Evolutionary conservation across 2,888 invertebrate species (phyloP), one percentile per base, ranked within the genome.

Genomic region (Lottia scabra): DNA sequence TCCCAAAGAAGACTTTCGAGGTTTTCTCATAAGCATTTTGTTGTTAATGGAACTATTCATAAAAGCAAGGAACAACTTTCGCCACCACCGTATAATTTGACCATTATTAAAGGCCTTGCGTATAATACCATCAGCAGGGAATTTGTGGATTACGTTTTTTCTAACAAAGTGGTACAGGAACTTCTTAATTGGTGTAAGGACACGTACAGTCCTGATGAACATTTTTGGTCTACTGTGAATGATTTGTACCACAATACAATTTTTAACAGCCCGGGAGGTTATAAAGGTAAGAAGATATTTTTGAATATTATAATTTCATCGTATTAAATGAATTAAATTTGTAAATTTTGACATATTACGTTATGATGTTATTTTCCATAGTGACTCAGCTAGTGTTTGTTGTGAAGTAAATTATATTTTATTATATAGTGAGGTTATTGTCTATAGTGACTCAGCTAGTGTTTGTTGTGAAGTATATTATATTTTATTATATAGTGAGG

Each of bases 191-290:
- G 85, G 85, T 74, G 78, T n/a, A 63, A 69, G 1, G 83, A 83
- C 67, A 82, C 83, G 1, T 79, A 79, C 45, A 85, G 83, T 38
- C 83, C 86, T 0, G 87, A 87, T 73, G 87, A 87, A 72, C 81
- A 84, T 68, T 84, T 79, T 68, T 87, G 86, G 86, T 76, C 85
- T 0, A 85, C 86, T 0, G 63, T 87, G 6, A 84, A 84, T 70
- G 78, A 81, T 64, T 56, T 80, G 8, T 78, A 76, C 63, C 76
- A 81, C 68, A 86, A 86, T 68, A 78, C 80, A 0, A 74, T 78
- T 19, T 76, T 86, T 63, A 65, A 79, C 2, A 80, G 82, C 2
- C 84, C 85, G 1, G 85, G 85, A 4, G 80, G 81, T 56, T 83
- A 74, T 70, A 79, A 67, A 71, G 83, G 83, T 83, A 66, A 66